These are phyloP conservation scores for Paramormyrops hopkinsi DNA, from an alignment of 2,797 vertebrate species.

Conservation along the genomic window DNA sequence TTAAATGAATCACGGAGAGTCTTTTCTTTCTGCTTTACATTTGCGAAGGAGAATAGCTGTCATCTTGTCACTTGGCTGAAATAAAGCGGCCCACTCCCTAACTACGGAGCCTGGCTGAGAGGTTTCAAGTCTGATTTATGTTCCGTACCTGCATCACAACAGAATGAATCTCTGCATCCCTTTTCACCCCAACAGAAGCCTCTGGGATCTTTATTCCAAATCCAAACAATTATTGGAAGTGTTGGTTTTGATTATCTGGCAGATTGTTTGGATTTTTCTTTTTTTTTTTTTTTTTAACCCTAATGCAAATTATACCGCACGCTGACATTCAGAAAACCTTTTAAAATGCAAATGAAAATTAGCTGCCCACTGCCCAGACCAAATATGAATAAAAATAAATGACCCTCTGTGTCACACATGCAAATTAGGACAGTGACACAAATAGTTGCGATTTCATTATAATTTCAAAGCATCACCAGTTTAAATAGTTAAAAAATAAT, in stretches of 20 bases:
- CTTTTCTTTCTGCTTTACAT: neutral
- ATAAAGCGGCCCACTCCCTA: neutral
- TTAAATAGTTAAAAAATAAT: constrained; percentile 1
- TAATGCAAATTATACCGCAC: constrained; percentile 2
- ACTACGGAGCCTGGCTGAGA: neutral
- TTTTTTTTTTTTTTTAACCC: neutral
- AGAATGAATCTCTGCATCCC: neutral
- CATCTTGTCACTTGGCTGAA: constrained; percentile 3
- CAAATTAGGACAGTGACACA: constrained; percentile 15
- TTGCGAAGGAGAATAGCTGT: neutral
- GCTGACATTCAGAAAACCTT: constrained; percentile 18
- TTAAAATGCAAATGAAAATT: constrained; percentile 14
- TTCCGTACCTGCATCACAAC: neutral
- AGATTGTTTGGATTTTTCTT: neutral
- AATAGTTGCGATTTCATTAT: constrained; percentile 12
- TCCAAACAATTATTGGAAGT: neutral
- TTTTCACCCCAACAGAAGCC: neutral
- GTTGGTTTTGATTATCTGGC: neutral
- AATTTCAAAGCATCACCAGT: neutral
- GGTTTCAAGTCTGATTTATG: neutral
- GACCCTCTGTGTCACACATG: constrained; percentile 8
- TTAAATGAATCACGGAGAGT: neutral
- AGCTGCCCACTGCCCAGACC: neutral
- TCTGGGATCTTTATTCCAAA: neutral
- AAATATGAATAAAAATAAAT: constrained; percentile 14